These are phyloP conservation scores for Oxygymnocypris stewartii DNA, from an alignment of 2,113 vertebrate genomes.

Conservation along the genomic window DNA sequence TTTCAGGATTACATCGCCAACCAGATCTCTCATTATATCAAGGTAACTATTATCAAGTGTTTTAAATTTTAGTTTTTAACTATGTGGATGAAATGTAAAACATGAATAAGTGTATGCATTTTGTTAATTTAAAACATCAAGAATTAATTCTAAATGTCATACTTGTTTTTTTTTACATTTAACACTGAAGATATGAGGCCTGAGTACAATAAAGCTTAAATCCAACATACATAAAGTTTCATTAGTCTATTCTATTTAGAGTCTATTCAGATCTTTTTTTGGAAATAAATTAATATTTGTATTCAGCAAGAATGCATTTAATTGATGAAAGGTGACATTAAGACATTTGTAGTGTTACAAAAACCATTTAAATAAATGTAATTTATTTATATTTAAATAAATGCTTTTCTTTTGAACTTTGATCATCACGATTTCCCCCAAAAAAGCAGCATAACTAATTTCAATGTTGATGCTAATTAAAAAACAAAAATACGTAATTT, in stretches of 20 bases:
- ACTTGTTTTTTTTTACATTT: background rate
- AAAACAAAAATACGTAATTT: background rate
- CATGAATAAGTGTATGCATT: background rate
- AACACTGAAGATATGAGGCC: background rate
- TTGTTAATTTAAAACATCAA: background rate
- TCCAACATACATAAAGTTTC: too few relatives aligned
- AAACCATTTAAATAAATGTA: background rate
- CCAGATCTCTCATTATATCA: slow-evolving; percentile 85
- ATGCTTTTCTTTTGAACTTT: too few relatives aligned
- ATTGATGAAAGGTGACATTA: background rate
- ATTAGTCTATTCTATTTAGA: too few relatives aligned
- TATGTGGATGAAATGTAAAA: too few relatives aligned
- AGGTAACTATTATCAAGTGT: slow-evolving; percentile 69
- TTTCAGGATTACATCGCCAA: slow-evolving; percentile 86
- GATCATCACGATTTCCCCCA: too few relatives aligned
- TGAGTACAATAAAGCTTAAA: background rate
- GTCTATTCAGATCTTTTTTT: too few relatives aligned
- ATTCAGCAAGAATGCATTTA: background rate
- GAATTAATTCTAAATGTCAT: background rate
- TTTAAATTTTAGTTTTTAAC: background rate
- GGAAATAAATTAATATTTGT: too few relatives aligned
- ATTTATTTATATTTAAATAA: too few relatives aligned
- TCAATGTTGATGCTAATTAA: background rate
- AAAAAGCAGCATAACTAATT: background rate
- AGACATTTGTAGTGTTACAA: background rate